Evolutionary conservation across 2,888 invertebrate genomes (phyloP).

Genomic region (Drosophila anomelani): DNA sequence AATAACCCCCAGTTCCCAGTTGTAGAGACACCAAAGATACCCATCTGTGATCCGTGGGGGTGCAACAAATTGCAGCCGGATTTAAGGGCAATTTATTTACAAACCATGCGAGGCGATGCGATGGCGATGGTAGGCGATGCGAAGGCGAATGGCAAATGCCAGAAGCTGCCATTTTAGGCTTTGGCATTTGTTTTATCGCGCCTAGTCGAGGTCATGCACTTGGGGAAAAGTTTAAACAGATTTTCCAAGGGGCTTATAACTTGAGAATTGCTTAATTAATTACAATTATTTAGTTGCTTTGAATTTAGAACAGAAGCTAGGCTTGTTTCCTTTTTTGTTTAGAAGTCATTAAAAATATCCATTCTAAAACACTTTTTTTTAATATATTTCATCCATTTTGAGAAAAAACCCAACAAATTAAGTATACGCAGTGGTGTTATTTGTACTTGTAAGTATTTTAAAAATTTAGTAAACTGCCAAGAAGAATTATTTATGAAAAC

Average conservation of each 20-base stretch:
- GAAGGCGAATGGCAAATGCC: slow-evolving; percentile 56
- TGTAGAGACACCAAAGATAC: neutral
- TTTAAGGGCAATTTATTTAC: slow-evolving; percentile 51
- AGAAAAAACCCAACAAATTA: too few species aligned
- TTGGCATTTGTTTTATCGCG: slow-evolving; percentile 63
- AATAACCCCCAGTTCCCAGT: neutral
- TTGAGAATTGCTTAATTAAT: neutral
- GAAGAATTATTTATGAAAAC: too few species aligned
- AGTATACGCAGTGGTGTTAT: too few species aligned
- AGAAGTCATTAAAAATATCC: too few species aligned
- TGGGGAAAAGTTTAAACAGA: neutral
- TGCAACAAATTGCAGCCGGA: slow-evolving; percentile 57
- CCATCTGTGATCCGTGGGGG: slow-evolving; percentile 29
- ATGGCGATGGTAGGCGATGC: slow-evolving; percentile 11
- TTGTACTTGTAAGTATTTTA: too few species aligned
- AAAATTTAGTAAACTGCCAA: too few species aligned
- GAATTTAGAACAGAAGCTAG: too few species aligned
- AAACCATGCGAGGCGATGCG: slow-evolving; percentile 27
- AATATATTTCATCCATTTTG: too few species aligned
- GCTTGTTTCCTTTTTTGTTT: too few species aligned
- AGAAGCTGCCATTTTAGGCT: slow-evolving; percentile 57
- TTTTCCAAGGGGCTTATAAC: neutral
- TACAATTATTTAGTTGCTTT: too few species aligned
- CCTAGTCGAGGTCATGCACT: slow-evolving; percentile 21
- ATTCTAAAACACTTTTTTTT: too few species aligned